These are phyloP conservation scores for Noctua comes DNA, from an alignment of 2,888 invertebrate genomes.

Conservation along the genomic window DNA sequence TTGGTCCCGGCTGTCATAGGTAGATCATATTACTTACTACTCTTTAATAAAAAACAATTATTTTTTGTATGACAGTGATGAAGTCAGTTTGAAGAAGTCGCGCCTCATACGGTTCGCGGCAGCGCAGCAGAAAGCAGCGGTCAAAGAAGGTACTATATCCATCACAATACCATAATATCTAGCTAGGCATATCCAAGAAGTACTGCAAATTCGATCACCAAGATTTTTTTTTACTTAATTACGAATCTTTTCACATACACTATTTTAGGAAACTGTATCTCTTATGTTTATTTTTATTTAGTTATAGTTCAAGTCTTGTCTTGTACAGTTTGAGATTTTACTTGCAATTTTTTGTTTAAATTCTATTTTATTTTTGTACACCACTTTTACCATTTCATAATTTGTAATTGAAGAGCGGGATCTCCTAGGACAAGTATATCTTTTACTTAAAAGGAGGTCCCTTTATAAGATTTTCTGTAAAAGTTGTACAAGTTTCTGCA, in stretches of 20 bases:
- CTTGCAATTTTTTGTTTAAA: no score
- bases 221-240: neutral
- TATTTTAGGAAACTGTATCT: no score
- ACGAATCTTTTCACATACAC: neutral
- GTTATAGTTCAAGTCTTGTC: no score
- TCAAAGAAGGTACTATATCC: conserved; percentile 76
- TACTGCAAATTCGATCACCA: neutral
- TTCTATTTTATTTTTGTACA: no score
- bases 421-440: no score
- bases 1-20: neutral
- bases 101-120: conserved; percentile 81
- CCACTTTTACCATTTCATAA: no score
- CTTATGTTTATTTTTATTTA: no score
- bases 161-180: neutral
- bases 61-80: conserved; percentile 70
- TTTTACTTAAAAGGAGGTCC: no score
- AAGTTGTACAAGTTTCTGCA: no score
- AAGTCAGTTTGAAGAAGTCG: conserved; percentile 76
- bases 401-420: no score
- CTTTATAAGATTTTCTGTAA: no score
- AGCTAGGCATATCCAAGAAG: neutral
- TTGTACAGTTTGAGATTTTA: no score
- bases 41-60: neutral
- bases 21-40: neutral
- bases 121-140: conserved; percentile 61